phyloP scores from a whole-genome alignment of 2,113 vertebrate species.

The Cheirogaleus medius region DNA sequence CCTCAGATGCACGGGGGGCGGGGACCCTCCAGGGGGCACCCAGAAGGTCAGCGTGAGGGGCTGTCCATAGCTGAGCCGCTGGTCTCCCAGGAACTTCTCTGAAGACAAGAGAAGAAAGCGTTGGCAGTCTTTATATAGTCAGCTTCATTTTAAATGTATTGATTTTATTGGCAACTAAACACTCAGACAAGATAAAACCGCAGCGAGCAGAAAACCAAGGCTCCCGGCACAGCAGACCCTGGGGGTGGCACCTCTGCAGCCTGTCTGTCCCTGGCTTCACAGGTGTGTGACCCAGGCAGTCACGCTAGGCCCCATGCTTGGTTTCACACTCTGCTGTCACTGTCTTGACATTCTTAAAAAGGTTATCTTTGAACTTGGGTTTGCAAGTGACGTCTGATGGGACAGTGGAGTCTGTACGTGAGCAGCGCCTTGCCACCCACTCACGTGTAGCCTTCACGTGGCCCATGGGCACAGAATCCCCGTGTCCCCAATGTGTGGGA shows the following conservation, averaged over 20 bases:
- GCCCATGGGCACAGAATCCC: background rate
- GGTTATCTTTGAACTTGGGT: background rate
- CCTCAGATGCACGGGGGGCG: conserved; percentile 79
- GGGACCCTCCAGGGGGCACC: conserved; percentile 69
- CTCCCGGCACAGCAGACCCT: background rate
- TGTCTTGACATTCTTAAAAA: background rate
- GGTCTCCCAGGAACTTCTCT: conserved; percentile 92
- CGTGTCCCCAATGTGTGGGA: accelerated
- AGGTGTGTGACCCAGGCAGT: accelerated
- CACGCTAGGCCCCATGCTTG: accelerated
- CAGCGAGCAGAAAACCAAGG: background rate
- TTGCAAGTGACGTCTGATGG: accelerated
- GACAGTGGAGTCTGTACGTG: accelerated
- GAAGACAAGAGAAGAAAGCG: background rate
- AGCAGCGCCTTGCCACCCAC: background rate
- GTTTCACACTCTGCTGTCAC: accelerated
- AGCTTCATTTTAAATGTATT: background rate
- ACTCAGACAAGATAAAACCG: background rate
- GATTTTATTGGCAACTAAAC: background rate
- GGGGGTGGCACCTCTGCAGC: accelerated
- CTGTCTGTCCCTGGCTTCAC: background rate
- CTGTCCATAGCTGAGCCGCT: conserved; percentile 91
- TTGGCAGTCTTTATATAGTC: accelerated
- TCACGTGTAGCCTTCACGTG: accelerated
- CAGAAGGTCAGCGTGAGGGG: conserved; percentile 87